These are phyloP conservation scores for Miichthys miiuy DNA, from an alignment of 2,797 vertebrate genomes.

Conservation along the genomic window DNA sequence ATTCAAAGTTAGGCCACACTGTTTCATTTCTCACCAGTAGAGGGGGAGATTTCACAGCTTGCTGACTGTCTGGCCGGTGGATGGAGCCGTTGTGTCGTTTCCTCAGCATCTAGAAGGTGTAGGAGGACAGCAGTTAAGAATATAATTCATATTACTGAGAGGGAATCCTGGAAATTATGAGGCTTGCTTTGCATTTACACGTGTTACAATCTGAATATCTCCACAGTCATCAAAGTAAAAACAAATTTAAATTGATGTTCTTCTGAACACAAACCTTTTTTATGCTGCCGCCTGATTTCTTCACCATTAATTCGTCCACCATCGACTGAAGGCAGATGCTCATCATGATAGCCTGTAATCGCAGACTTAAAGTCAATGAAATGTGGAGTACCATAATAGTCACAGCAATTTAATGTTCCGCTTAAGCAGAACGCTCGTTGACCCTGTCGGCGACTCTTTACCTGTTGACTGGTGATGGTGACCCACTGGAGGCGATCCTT, in stretches of 20 bases:
- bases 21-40: constrained; percentile 88
- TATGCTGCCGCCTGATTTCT: constrained; percentile 97
- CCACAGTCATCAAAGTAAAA: neutral
- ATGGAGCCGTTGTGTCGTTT: constrained; percentile 89
- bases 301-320: constrained; percentile 99
- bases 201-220: neutral
- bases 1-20: neutral
- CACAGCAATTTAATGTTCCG: neutral
- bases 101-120: constrained; percentile 88
- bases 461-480: constrained; percentile 98
- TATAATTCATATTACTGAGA: neutral
- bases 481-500: constrained; percentile 99
- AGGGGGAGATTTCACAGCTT: constrained; percentile 95
- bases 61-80: constrained; percentile 93
- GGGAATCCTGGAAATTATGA: neutral
- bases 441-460: constrained; percentile 56
- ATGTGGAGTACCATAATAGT: neutral
- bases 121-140: neutral
- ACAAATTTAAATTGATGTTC: neutral
- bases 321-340: constrained; percentile 99
- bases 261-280: constrained; percentile 89
- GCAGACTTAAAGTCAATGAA: constrained; percentile 7
- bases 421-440: neutral
- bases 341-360: constrained; percentile 97
- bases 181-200: neutral